These are phyloP conservation scores for Sycophaga agraensis DNA, from an alignment of 1,140 invertebrate species.

Conservation along the genomic window DNA sequence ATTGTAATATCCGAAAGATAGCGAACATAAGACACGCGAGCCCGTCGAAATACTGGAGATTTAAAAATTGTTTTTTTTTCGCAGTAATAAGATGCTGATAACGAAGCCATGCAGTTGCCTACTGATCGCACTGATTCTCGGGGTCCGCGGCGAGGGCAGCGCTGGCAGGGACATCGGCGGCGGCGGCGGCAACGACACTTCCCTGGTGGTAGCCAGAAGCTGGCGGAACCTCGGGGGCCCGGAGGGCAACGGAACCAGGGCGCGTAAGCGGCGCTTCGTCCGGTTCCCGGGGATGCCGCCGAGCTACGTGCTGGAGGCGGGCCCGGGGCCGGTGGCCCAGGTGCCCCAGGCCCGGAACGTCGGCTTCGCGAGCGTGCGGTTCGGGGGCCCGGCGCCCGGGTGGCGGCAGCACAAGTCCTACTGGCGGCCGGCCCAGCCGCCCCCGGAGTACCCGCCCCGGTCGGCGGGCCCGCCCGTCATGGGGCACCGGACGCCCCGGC, in stretches of 20 bases:
- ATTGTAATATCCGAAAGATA: no score
- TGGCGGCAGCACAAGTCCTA: constrained; percentile 52
- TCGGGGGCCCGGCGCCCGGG: constrained; percentile 30
- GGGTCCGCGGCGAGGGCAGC: constrained; percentile 32
- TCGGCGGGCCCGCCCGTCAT: constrained; percentile 50
- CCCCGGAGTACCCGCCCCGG: constrained; percentile 41
- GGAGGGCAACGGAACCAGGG: no score
- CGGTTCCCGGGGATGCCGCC: constrained; percentile 38
- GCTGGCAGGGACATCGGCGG: constrained; percentile 27
- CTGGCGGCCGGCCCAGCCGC: constrained; percentile 41
- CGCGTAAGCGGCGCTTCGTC: constrained; percentile 42
- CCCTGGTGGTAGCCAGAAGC: background rate
- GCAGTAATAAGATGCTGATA: constrained; percentile 43
- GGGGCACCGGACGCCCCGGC: constrained; percentile 56
- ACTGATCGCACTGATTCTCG: constrained; percentile 42
- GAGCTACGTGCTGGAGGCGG: constrained; percentile 38
- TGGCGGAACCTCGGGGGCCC: no score
- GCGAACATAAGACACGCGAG: background rate
- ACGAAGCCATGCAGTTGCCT: constrained; percentile 45
- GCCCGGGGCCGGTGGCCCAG: constrained; percentile 13
- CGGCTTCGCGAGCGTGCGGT: constrained; percentile 36
- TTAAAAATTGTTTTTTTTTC: background rate
- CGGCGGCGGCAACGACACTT: background rate
- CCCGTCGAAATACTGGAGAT: no score
- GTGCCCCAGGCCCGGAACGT: constrained; percentile 35